Percentiles rank a stretch among this genome's conserved stretches.
Evolutionary conservation across 1,140 invertebrate genomes (phyloP).

Genomic region (Antheraea mylitta): DNA sequence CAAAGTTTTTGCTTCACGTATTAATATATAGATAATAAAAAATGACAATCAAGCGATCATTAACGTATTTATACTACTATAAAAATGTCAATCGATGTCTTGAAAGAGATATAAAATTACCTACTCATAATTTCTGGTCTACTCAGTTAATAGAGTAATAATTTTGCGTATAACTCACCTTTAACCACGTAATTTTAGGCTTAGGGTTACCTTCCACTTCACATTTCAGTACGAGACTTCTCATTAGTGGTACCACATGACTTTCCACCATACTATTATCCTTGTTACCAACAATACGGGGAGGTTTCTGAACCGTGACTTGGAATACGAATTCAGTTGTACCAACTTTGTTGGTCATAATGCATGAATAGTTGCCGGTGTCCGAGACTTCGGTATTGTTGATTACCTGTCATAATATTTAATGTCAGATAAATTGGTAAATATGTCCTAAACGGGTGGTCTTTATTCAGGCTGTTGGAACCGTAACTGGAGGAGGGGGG

Average conservation of each 20-base stretch:
- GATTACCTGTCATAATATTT: slow-evolving; percentile 42
- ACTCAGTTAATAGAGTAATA: not conserved
- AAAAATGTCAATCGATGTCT: too few species aligned
- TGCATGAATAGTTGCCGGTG: slow-evolving; percentile 67
- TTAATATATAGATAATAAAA: too few species aligned
- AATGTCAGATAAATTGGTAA: not conserved
- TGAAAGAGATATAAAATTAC: too few species aligned
- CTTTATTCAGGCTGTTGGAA: too few species aligned
- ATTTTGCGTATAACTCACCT: slow-evolving; percentile 36
- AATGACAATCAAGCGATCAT: too few species aligned
- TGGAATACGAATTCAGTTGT: slow-evolving; percentile 56
- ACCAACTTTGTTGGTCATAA: slow-evolving; percentile 69
- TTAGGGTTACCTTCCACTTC: slow-evolving; percentile 59
- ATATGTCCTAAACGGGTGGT: too few species aligned
- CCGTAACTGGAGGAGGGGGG: too few species aligned
- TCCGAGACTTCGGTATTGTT: slow-evolving; percentile 55
- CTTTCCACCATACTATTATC: slow-evolving; percentile 36
- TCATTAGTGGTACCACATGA: slow-evolving; percentile 49
- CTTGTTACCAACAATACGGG: slow-evolving; percentile 48
- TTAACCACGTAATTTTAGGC: slow-evolving; percentile 69
- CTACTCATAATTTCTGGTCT: too few species aligned
- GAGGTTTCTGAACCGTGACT: slow-evolving; percentile 50
- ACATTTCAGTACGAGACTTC: slow-evolving; percentile 66
- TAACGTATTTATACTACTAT: too few species aligned
- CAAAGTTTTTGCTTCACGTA: too few species aligned